phyloP scores from a whole-genome alignment of 1,140 invertebrate species.

The Diprion similis region DNA sequence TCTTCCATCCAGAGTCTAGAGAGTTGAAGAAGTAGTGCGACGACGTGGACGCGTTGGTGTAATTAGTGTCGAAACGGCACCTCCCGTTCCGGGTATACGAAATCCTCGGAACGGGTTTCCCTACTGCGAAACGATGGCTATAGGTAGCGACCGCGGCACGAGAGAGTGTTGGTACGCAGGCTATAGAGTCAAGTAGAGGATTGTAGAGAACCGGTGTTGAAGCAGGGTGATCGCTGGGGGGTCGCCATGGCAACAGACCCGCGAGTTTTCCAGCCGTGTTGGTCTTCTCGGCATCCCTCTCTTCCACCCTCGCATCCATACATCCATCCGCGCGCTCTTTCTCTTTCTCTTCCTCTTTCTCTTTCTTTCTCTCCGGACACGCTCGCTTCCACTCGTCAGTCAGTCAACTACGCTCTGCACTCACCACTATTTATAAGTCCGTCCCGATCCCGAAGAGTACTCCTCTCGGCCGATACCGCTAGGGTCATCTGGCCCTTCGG shows the following conservation, averaged over 20 bases:
- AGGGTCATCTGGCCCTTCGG: constrained; percentile 1
- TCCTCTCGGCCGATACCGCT: background rate
- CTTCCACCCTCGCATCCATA: background rate
- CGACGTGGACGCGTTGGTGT: background rate
- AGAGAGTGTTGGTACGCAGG: background rate
- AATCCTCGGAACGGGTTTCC: constrained; percentile 4
- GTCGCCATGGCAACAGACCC: constrained; percentile 55
- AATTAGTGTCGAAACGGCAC: constrained; percentile 7
- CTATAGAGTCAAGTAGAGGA: constrained; percentile 14
- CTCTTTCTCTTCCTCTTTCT: constrained; percentile 5
- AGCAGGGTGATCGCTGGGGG: constrained; percentile 38
- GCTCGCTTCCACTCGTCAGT: constrained; percentile 17
- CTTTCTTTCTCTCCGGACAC: constrained; percentile 8
- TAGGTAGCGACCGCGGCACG: background rate
- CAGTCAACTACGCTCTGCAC: constrained; percentile 26
- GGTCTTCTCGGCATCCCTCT: background rate
- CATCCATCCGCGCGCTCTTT: background rate
- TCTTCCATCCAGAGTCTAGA: too few relatives aligned
- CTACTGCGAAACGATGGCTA: background rate
- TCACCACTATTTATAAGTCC: constrained; percentile 42
- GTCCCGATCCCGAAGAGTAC: constrained; percentile 20
- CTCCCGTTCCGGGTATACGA: background rate
- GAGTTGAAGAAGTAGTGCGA: background rate
- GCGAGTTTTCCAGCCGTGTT: constrained; percentile 34
- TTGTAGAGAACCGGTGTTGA: constrained; percentile 28